These are phyloP conservation scores for Trilocha varians DNA, from an alignment of 2,888 invertebrate genomes.

Conservation along the genomic window DNA sequence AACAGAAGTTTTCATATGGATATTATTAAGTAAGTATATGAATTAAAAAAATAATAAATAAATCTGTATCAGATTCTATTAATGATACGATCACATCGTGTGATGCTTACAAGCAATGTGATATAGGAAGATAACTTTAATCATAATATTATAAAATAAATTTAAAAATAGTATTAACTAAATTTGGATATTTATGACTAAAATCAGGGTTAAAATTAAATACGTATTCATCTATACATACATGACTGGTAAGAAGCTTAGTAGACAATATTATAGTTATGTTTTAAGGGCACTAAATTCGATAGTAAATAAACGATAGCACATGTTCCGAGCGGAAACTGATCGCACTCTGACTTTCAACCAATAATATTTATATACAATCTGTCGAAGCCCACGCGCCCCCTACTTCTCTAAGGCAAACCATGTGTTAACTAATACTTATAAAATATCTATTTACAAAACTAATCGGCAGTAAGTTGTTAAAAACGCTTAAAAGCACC, in stretches of 20 bases:
- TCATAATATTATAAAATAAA: constrained; percentile 45
- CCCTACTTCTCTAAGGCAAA: constrained; percentile 48
- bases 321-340: constrained; percentile 35
- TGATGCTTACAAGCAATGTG: constrained; percentile 57
- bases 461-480: constrained; percentile 52
- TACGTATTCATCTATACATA: constrained; percentile 66
- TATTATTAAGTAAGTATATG: not conserved
- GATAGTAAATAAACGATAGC: constrained; percentile 50
- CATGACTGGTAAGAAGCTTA: constrained; percentile 69
- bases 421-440: constrained; percentile 51
- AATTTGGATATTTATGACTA: constrained; percentile 74
- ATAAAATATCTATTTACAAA: constrained; percentile 63
- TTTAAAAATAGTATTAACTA: constrained; percentile 65
- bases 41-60: constrained; percentile 14
- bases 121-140: constrained; percentile 47
- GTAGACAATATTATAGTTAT: constrained; percentile 61
- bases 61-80: constrained; percentile 44
- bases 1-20: not conserved
- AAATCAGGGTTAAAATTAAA: constrained; percentile 68
- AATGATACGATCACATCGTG: constrained; percentile 54
- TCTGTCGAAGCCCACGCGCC: constrained; percentile 49
- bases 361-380: constrained; percentile 67
- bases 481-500: constrained; percentile 44
- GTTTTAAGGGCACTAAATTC: constrained; percentile 57
- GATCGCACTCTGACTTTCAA: constrained; percentile 47